Conservation (phyloP, 1,140 invertebrate species). For the Cryptotermes secundus region DNA sequence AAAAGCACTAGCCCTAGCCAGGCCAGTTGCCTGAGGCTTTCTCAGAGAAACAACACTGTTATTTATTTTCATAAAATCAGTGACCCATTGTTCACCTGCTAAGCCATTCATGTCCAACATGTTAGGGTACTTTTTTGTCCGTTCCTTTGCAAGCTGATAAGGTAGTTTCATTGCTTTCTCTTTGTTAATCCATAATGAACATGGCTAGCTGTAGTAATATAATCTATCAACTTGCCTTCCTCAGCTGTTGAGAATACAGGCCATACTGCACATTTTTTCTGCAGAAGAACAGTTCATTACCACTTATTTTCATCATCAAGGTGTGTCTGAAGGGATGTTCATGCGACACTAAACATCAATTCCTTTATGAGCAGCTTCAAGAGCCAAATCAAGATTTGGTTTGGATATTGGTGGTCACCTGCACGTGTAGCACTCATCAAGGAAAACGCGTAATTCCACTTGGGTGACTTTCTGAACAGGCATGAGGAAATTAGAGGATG, state of each 20-base stretch:
- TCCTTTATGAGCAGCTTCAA: too few relatives aligned
- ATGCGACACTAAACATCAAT: too few relatives aligned
- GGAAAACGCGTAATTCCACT: too few relatives aligned
- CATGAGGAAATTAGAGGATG: too few relatives aligned
- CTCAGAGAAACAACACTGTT: conserved; percentile 45
- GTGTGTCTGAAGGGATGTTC: too few relatives aligned
- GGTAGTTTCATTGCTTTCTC: neutral
- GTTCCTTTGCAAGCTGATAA: conserved; percentile 1
- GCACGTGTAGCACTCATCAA: too few relatives aligned
- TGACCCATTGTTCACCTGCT: conserved; percentile 42
- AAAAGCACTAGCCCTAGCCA: conserved; percentile 47
- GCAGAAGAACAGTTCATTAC: too few relatives aligned
- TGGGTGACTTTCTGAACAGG: too few relatives aligned
- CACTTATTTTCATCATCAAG: too few relatives aligned
- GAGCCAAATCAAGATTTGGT: too few relatives aligned
- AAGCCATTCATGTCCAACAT: neutral
- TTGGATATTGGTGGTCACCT: too few relatives aligned
- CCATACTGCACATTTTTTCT: conserved; percentile 15
- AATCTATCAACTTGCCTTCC: neutral
- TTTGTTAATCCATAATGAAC: neutral
- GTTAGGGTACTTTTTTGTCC: neutral
- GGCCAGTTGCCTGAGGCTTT: conserved; percentile 48
- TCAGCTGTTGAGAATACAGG: conserved; percentile 1
- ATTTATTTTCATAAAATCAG: conserved; percentile 46
- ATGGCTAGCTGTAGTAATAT: neutral